A percentile compares a stretch with the other conserved stretches of the same genome.
Evolutionary conservation across 2,888 invertebrate species (phyloP).

Genomic region (Spialia ferax): DNA sequence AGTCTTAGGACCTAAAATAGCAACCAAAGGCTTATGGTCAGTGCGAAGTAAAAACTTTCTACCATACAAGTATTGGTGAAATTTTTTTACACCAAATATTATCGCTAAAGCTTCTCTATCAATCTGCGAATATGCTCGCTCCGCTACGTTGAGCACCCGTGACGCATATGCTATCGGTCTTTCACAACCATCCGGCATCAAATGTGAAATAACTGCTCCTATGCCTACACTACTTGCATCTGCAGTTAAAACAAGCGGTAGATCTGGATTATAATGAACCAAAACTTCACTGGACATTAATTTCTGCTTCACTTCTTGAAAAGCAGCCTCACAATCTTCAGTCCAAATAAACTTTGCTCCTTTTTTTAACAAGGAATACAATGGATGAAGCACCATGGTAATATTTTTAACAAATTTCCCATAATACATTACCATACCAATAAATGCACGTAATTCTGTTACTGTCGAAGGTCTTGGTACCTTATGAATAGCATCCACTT

Average conservation of each 20-base stretch:
- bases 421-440: conserved; percentile 9
- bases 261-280: conserved; percentile 1
- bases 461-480: background rate
- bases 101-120: background rate
- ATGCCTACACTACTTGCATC: conserved; percentile 15
- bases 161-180: conserved; percentile 2
- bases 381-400: background rate
- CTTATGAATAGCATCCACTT: background rate
- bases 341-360: conserved; percentile 1
- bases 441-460: background rate
- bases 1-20: conserved; percentile 5
- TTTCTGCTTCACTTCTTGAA: background rate
- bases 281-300: conserved; percentile 21
- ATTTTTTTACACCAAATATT: conserved; percentile 12
- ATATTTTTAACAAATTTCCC: conserved; percentile 10
- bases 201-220: conserved; percentile 8
- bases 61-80: conserved; percentile 11
- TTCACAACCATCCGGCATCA: background rate
- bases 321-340: background rate
- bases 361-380: conserved; percentile 10
- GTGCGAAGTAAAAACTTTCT: conserved; percentile 2
- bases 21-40: conserved; percentile 5
- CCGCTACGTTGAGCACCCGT: background rate
- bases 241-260: conserved; percentile 3
- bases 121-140: conserved; percentile 4